Conservation (phyloP, 1,140 invertebrate species). For the Drosophila jambulina region DNA sequence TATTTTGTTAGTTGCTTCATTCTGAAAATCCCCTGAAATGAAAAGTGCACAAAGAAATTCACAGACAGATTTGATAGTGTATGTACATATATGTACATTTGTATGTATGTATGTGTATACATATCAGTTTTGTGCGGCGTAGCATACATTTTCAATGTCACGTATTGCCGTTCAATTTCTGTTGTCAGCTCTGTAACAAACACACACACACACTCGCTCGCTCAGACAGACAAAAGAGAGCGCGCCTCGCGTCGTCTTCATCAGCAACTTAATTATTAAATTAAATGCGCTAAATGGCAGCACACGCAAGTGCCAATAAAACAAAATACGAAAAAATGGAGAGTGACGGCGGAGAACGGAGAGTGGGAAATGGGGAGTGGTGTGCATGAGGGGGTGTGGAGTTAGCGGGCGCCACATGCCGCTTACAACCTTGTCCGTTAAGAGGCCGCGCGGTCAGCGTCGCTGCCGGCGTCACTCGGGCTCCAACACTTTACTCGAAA, state of each 20-base stretch:
- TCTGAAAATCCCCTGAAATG: background rate
- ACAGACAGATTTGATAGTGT: background rate
- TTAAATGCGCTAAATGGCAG: slow-evolving; percentile 82
- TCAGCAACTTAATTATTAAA: slow-evolving; percentile 82
- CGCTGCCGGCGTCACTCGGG: slow-evolving; percentile 7
- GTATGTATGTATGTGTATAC: slow-evolving; percentile 8
- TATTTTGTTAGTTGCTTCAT: background rate
- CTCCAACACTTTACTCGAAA: slow-evolving; percentile 36
- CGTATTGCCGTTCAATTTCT: slow-evolving; percentile 50
- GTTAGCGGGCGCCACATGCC: slow-evolving; percentile 36
- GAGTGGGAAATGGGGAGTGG: background rate
- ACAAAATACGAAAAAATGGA: slow-evolving; percentile 60
- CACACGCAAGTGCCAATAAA: slow-evolving; percentile 82
- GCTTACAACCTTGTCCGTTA: slow-evolving; percentile 80
- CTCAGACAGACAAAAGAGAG: slow-evolving; percentile 29
- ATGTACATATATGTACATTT: background rate
- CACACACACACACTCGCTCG: background rate
- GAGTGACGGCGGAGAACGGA: slow-evolving; percentile 30
- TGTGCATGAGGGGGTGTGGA: background rate
- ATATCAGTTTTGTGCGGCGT: slow-evolving; percentile 24
- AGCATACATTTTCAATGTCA: slow-evolving; percentile 66
- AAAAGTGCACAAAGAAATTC: slow-evolving; percentile 4
- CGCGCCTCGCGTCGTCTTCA: slow-evolving; percentile 58
- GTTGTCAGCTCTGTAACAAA: slow-evolving; percentile 29
- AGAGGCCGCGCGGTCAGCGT: slow-evolving; percentile 28